Conservation (phyloP, 2,797 vertebrate species). For the Gymnoscopelus microlampas region DNA sequence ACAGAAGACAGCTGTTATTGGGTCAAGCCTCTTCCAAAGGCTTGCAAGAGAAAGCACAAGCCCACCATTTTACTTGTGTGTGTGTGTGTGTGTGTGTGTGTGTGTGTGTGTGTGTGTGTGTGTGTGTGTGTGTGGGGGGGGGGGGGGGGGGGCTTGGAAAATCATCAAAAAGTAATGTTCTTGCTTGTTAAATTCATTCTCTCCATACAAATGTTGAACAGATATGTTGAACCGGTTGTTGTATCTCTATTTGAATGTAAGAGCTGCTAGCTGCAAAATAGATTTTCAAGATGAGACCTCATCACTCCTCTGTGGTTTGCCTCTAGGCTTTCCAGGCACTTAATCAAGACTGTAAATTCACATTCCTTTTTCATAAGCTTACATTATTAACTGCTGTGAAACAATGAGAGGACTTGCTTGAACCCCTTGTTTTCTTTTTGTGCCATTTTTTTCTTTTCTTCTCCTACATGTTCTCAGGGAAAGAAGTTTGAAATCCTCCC, state of each 20-base stretch:
- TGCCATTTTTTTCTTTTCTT: conserved; percentile 4
- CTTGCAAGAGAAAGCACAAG: conserved; percentile 37
- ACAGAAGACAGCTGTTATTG: conserved; percentile 63
- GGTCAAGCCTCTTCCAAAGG: conserved; percentile 41
- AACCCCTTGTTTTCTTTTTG: conserved; percentile 3
- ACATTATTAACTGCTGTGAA: conserved; percentile 29
- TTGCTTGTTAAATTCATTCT: conserved; percentile 26
- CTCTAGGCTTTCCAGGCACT: conserved; percentile 23
- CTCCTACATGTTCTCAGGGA: conserved; percentile 78
- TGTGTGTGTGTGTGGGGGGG: conserved; percentile 44
- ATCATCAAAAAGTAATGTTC: conserved; percentile 26
- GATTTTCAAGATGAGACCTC: conserved; percentile 24
- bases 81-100: conserved; percentile 44
- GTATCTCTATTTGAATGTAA: conserved; percentile 21
- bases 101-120: conserved; percentile 6
- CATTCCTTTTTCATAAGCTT: conserved; percentile 35
- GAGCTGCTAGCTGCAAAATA: not conserved
- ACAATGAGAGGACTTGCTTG: conserved; percentile 4
- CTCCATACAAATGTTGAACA: conserved; percentile 48
- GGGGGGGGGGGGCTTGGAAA: conserved; percentile 35
- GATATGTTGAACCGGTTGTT: conserved; percentile 12
- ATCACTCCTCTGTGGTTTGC: conserved; percentile 24
- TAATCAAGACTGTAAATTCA: conserved; percentile 29
- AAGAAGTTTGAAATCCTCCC: conserved; percentile 99
- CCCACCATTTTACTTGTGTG: conserved; percentile 55